Percentiles rank a stretch among this genome's conserved stretches.
Evolutionary conservation across 2,888 invertebrate species (phyloP).

Genomic region (Leptopilina myrica): DNA sequence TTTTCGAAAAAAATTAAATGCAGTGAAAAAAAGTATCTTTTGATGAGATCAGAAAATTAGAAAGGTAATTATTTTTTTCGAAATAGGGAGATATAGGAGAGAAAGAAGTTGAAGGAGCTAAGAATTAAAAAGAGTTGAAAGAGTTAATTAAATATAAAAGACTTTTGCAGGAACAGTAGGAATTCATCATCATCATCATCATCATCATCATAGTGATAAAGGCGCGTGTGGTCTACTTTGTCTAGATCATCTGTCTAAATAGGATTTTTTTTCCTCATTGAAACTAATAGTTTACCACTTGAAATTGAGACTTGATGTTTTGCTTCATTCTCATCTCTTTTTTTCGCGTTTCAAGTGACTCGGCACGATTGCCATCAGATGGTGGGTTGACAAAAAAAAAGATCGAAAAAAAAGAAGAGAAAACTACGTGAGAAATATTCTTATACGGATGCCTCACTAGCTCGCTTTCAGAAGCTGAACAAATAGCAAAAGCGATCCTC

Average conservation of each 20-base stretch:
- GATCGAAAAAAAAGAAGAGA: no score
- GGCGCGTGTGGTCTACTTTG: constrained; percentile 26
- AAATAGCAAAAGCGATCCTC: constrained; percentile 41
- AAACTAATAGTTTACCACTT: constrained; percentile 37
- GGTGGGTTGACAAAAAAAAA: constrained; percentile 35
- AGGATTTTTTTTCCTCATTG: constrained; percentile 25
- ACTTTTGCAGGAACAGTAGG: not conserved
- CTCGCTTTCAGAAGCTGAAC: constrained; percentile 40
- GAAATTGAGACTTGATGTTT: constrained; percentile 25
- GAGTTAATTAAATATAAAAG: not conserved
- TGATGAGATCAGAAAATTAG: not conserved
- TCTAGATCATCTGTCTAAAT: constrained; percentile 32
- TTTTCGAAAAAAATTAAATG: not conserved
- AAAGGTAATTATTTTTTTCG: not conserved
- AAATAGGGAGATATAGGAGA: not conserved
- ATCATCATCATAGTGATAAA: constrained; percentile 3
- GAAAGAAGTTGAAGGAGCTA: not conserved
- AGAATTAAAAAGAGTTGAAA: not conserved
- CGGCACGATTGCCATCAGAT: constrained; percentile 33
- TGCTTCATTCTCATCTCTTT: constrained; percentile 20
- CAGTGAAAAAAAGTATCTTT: not conserved
- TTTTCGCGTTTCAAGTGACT: constrained; percentile 34
- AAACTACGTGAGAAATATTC: constrained; percentile 39
- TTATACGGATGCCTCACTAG: constrained; percentile 30
- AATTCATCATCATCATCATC: not conserved